Percentiles rank a stretch among this genome's conserved stretches.
Conservation (phyloP, 37 sponge, comb jelly and placozoan species). For the Beroe forskalii region DNA sequence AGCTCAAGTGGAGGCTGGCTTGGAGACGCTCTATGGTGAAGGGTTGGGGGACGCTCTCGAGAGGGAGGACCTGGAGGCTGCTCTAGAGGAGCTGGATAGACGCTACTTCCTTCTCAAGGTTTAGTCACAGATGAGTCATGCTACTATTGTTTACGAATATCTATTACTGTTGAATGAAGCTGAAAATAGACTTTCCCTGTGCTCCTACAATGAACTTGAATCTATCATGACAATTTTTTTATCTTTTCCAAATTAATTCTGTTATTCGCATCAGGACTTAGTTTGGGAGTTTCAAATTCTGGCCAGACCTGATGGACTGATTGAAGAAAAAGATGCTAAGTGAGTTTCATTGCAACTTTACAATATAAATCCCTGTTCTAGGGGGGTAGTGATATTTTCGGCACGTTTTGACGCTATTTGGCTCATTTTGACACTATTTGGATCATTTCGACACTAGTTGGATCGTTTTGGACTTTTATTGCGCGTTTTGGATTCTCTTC, state of each 20-base stretch:
- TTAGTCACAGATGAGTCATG: too few relatives aligned
- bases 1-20: slow-evolving; percentile 32
- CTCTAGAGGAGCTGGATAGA: slow-evolving; percentile 10
- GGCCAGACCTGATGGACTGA: background rate
- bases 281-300: slow-evolving; percentile 49
- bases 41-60: slow-evolving; percentile 52
- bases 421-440: too few relatives aligned
- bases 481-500: too few relatives aligned
- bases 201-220: background rate
- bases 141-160: background rate
- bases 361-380: too few relatives aligned
- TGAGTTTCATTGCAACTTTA: background rate
- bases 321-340: slow-evolving; percentile 36
- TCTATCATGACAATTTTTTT: too few relatives aligned
- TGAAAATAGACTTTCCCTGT: background rate
- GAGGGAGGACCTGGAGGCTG: background rate
- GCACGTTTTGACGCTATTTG: too few relatives aligned
- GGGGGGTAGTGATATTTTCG: too few relatives aligned
- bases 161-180: background rate
- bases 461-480: too few relatives aligned
- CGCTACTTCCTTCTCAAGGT: slow-evolving; percentile 39
- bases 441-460: too few relatives aligned
- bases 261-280: too few relatives aligned
- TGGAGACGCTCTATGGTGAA: slow-evolving; percentile 39
- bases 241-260: too few relatives aligned